Evolutionary conservation across 2,113 vertebrate genomes (phyloP), one percentile per base, ranked within the genome.

Genomic region (Odocoileus hemionus): DNA sequence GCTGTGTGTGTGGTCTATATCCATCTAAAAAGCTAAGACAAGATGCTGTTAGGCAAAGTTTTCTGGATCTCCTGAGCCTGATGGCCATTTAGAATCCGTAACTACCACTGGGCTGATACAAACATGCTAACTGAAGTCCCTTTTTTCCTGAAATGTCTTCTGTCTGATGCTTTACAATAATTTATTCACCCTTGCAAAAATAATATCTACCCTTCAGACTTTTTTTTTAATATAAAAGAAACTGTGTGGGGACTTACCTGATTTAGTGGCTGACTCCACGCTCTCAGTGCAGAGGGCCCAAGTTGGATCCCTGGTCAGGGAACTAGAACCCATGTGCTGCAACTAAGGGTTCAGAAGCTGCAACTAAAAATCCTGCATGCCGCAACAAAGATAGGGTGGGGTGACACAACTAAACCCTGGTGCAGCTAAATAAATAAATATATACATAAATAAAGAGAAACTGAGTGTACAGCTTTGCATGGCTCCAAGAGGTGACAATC

Each of bases 101-200:
- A 88, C 7, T 28, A 47, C 43, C 14, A 10, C 61, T 64, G 39
- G 7, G 13, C 30, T 94, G 15, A 47, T 79, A 17, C 15, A 89
- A 83, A 79, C 54, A 55, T 28, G 11, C 39, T 82, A 47, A 82
- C 17, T n/a, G 33, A 86, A 86, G 30, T 93, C 14, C 57, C 30
- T 45, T 89, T 93, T 82, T 54, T 64, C 85, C 52, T 86, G 85
- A 92, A 89, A 61, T 85, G 19, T 57, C 26, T 61, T 57, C 50
- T 78, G 57, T 95, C 43, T 60, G 36, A 88, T 70, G 13, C 39
- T 94, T 78, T 61, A 80, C 5, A 55, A 26, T 64, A 92, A 86
- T 84, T 82, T 76, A 54, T n/a, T 94, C 15, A 47, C 15, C 45
- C 17, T 87, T 94, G 36, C 52, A 70, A 60, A 90, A 90, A 60